These are phyloP conservation scores for Ptychochromis oligacanthus DNA, from an alignment of 2,113 vertebrate genomes.

Conservation along the genomic window DNA sequence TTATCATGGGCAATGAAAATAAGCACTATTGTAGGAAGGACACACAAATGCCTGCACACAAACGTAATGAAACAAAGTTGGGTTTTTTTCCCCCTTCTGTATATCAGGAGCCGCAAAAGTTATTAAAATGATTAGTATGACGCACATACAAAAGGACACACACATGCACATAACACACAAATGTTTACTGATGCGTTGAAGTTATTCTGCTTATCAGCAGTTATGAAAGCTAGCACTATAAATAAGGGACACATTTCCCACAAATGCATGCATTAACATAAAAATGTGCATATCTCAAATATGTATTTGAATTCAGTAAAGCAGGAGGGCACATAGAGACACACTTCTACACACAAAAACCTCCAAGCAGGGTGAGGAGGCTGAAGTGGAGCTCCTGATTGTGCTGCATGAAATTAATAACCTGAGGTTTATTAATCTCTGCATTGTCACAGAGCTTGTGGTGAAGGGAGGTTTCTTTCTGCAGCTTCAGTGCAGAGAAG, in stretches of 20 bases:
- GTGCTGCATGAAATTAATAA: conserved; percentile 14
- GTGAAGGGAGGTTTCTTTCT: background rate
- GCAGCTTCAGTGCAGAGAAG: background rate
- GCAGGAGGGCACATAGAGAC: background rate
- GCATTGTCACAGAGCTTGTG: background rate
- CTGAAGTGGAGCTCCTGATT: background rate
- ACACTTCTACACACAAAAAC: background rate
- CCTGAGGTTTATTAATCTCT: background rate
- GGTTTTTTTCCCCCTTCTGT: no score
- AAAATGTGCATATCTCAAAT: conserved; percentile 22
- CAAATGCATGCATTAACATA: conserved; percentile 27
- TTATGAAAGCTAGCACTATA: background rate
- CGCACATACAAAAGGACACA: background rate
- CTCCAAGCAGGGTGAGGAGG: background rate
- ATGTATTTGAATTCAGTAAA: background rate
- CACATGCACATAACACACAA: background rate
- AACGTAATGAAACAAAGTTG: background rate
- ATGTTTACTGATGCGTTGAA: background rate
- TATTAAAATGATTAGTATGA: conserved; percentile 27
- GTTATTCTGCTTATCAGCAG: conserved; percentile 25
- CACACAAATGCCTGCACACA: background rate
- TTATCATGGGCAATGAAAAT: no score
- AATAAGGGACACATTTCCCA: conserved; percentile 18
- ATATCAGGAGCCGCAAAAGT: conserved; percentile 8
- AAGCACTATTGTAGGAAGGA: conserved; percentile 6